Base-by-base conservation (phyloP, 2,888 invertebrate genomes). In the Priocnemis perturbator region DNA sequence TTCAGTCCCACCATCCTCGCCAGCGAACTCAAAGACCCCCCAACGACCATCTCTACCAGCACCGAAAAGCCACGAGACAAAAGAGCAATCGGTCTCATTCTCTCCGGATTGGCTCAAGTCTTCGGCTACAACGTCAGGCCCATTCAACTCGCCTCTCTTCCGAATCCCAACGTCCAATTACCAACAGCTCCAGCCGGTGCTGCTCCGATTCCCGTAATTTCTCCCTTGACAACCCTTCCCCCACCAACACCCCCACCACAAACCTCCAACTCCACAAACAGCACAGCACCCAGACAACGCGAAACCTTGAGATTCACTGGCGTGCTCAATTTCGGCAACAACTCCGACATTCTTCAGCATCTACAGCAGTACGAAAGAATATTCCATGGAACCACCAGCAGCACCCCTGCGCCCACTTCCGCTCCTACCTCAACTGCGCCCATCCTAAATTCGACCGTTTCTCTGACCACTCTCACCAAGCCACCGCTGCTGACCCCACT, bases 281-380 rank as follows among this genome's bases (percentile, higher is more conserved):
- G 79, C 2, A 53, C 73, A 9, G 26, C 64, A 3, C 78, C 84
- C 0, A 74, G 78, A n/a, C 86, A 78, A n/a, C 71, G 83, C 5
- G 87, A 89, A 64, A 88, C 87, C 0, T 68, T 89, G 3, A 78
- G 84, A 45, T 80, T 89, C 45, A 89, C 89, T 0, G 89, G 89
- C 0, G 83, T 89, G 5, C 69, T 89, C 0, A 89, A 89, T 64
- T 87, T 89, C 19, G 88, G 89, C 9, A 88, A 89, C 64, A 76
- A 75, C 26, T 76, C 85, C 0, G 73, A 84, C 52, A 50, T 89
- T 7, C 17, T 85, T 2, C 82, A 77, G n/a, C 88, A 88, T 14
- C 74, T 89, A n/a, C 83, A 82, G 5, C 84, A 81, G 15, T 89
- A 89, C 67, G 88, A 89, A 47, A 77, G 68, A 21, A 59, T 88